Percentiles rank a stretch among this genome's conserved stretches.
Conservation (phyloP, 2,797 vertebrate genomes). For the Malurus splendens region DNA sequence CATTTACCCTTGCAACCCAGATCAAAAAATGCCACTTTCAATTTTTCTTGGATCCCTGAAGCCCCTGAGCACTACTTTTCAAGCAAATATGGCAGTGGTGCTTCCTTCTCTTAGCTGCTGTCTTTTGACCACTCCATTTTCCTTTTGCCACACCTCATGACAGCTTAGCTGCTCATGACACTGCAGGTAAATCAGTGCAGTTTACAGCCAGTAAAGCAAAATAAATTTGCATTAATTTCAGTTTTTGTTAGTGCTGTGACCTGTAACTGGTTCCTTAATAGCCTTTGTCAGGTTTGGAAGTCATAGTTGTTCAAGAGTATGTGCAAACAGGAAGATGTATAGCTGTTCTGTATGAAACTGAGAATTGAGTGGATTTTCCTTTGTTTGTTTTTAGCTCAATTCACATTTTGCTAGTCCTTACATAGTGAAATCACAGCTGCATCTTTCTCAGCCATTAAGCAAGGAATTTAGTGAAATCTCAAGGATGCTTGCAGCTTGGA, state of each 20-base stretch:
- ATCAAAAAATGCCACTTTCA: rapidly evolving
- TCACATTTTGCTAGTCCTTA: not conserved
- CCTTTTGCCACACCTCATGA: rapidly evolving
- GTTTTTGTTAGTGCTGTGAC: not conserved
- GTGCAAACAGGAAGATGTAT: not conserved
- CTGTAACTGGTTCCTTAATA: not conserved
- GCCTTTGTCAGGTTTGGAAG: not conserved
- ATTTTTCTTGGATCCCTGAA: not conserved
- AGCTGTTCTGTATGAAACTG: not conserved
- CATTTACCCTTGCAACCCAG: not conserved
- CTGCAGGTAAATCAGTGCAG: not conserved
- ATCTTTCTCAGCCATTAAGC: not conserved
- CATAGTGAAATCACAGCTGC: not conserved
- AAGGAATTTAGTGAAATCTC: not conserved
- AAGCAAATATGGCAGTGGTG: not conserved
- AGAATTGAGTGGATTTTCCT: not conserved
- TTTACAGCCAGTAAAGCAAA: not conserved
- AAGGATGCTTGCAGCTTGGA: not conserved
- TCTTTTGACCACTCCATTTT: not conserved
- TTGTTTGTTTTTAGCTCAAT: not conserved
- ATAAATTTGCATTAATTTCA: not conserved
- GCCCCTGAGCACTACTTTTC: not conserved
- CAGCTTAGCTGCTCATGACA: not conserved
- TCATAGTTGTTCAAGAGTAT: not conserved
- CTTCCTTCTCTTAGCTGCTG: not conserved